phyloP scores from a whole-genome alignment of 2,113 vertebrate species.

The Eretmochelys imbricata region DNA sequence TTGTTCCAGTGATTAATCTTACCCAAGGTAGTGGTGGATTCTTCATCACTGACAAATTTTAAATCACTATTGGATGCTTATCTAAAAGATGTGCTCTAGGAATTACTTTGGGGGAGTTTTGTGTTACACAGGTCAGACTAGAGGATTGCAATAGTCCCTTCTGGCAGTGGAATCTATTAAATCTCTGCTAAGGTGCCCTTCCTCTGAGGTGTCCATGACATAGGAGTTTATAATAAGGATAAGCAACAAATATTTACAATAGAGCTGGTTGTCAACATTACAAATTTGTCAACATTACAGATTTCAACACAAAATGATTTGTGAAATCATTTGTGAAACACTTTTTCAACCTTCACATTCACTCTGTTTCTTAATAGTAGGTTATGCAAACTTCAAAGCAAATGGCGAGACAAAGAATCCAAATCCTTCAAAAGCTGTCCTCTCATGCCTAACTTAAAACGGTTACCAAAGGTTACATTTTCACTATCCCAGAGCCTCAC shows the following conservation, averaged over 20 bases:
- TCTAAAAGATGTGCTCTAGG: neutral
- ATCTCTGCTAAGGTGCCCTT: neutral
- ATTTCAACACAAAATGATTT: neutral
- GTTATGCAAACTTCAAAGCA: neutral
- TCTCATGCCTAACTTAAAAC: neutral
- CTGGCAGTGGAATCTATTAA: neutral
- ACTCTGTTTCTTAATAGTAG: neutral
- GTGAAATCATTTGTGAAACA: neutral
- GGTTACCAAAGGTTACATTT: neutral
- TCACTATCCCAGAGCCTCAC: neutral
- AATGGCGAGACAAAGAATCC: neutral
- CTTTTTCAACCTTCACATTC: neutral
- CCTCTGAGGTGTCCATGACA: neutral
- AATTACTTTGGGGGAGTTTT: neutral
- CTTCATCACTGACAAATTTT: neutral
- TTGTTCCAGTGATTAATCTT: neutral
- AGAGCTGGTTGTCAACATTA: neutral
- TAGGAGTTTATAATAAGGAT: neutral
- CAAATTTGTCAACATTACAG: neutral
- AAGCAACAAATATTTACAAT: neutral
- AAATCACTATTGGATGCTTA: neutral
- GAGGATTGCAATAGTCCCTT: neutral
- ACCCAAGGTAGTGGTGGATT: neutral
- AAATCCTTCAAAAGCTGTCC: neutral
- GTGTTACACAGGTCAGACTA: neutral